Evolutionary conservation across 2,888 invertebrate species (phyloP), one percentile per base, ranked within the genome.

Genomic region (Leptinotarsa haldemani): DNA sequence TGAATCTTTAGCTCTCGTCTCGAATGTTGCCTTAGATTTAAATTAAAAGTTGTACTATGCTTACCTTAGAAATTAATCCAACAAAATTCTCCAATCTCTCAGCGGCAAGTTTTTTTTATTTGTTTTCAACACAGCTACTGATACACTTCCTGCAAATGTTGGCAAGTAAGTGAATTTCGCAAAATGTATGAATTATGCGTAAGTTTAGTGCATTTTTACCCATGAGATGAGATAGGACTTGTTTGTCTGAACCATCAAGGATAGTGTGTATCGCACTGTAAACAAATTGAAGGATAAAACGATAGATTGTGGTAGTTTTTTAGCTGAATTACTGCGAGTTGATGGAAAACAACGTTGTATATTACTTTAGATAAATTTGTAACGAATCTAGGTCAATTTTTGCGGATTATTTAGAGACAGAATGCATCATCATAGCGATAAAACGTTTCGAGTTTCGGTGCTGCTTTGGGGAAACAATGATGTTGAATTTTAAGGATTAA

Each of bases 241-340:
- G 81, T 82, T 82, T 82, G 81, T 81, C 77, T 79, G 80, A 78
- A 74, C 69, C 50, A 79, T 79, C 82, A 82, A 82, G 82, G 82
- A 82, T 81, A 70, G 74, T 78, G 78, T 74, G 75, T 81, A 82
- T 82, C 82, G 77, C 77, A 81, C 77, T 79, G 82, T 81, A 83
- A 83, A 83, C 82, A 83, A 67, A 78, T 77, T 76, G 82, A 82
- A 82, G 82, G 82, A 82, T 82, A 63, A 65, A 77, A 77, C 69
- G 73, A 74, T 72, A 75, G 72, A 75, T 73, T 53, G 56, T 70
- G 70, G 69, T 53, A 47, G 52, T 61, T 74, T 74, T 74, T 74
- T 70, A 56, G 15, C 20, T 70, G 48, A 46, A 18, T 58, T 61
- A 66, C 12, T 67, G 46, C 48, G 30, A 65, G 56, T 40, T 40